Percentiles rank a stretch among this genome's conserved stretches.
These are phyloP conservation scores for Chelonia mydas DNA, from an alignment of 2,797 vertebrate genomes.

Conservation along the genomic window DNA sequence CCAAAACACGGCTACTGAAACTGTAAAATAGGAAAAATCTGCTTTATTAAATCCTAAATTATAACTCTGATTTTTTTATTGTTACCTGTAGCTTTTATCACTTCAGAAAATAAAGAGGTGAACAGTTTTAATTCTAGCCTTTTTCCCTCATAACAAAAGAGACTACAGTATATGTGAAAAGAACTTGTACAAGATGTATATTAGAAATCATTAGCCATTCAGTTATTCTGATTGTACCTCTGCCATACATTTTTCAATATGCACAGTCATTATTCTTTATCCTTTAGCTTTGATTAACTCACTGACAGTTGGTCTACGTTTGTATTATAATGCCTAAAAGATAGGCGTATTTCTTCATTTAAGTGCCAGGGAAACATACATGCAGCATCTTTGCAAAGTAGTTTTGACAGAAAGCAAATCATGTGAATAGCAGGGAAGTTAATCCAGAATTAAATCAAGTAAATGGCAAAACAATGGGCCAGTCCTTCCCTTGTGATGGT, in stretches of 20 bases:
- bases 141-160: background rate
- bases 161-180: background rate
- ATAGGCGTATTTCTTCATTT: no score
- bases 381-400: background rate
- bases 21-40: background rate
- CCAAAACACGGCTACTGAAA: background rate
- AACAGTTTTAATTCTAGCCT: background rate
- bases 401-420: background rate
- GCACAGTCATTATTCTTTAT: background rate
- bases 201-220: background rate
- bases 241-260: rapidly evolving
- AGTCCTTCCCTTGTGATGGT: background rate
- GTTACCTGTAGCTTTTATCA: background rate
- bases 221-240: background rate
- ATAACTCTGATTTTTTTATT: background rate
- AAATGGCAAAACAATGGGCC: background rate
- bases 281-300: background rate
- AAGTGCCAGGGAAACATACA: background rate
- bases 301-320: background rate
- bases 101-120: background rate
- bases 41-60: background rate
- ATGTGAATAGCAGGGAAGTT: background rate
- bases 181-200: background rate
- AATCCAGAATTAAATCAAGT: background rate
- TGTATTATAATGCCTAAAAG: background rate